Evolutionary conservation across 2,888 invertebrate genomes (phyloP).

Genomic region (Dicycla oo): DNA sequence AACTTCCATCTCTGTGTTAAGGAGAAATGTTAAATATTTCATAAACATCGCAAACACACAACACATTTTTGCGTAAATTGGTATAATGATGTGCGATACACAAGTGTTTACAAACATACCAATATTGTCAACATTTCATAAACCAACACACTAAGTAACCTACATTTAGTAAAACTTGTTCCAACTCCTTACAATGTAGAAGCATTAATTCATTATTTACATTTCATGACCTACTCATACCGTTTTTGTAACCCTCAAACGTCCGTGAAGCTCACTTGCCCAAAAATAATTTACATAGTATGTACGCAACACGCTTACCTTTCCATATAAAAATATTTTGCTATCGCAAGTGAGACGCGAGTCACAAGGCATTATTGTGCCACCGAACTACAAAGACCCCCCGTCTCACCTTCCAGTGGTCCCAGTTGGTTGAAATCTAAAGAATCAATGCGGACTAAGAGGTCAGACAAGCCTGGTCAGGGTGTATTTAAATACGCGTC

Average conservation of each 20-base stretch:
- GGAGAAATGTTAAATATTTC: conserved; percentile 68
- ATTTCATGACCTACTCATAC: conserved; percentile 27
- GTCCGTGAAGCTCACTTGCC: conserved; percentile 61
- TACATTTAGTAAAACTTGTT: not conserved
- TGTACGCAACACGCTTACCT: conserved; percentile 45
- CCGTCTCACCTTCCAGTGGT: conserved; percentile 60
- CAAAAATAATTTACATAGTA: conserved; percentile 47
- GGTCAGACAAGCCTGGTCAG: conserved; percentile 56
- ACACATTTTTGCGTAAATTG: conserved; percentile 54
- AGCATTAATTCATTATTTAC: conserved; percentile 18
- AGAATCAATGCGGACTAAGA: conserved; percentile 54
- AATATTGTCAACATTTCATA: conserved; percentile 31
- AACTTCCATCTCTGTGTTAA: conserved; percentile 61
- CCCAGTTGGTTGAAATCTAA: conserved; percentile 32
- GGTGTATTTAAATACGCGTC: conserved; percentile 81
- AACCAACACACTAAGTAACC: not conserved
- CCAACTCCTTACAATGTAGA: not conserved
- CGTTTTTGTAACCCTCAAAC: conserved; percentile 44
- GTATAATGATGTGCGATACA: conserved; percentile 46
- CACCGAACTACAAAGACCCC: conserved; percentile 52
- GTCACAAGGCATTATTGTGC: conserved; percentile 62
- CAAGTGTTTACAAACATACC: conserved; percentile 48
- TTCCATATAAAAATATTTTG: conserved; percentile 64
- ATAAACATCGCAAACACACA: conserved; percentile 65
- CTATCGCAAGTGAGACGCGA: conserved; percentile 53